Evolutionary conservation across 92 coral and sea anemone species (phyloP), one percentile per base, ranked within the genome.

Genomic region (Phenganax subtilis): DNA sequence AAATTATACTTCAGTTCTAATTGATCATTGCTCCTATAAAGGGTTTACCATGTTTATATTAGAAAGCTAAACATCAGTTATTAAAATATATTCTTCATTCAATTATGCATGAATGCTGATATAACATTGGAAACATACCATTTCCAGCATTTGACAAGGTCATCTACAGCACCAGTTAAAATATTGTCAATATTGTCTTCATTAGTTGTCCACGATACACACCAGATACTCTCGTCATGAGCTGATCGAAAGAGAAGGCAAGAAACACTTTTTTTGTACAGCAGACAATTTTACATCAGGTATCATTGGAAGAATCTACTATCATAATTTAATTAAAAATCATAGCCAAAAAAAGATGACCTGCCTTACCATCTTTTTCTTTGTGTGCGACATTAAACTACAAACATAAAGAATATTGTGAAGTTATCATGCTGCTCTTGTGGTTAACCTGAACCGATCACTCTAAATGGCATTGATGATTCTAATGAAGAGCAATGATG

Each of bases 221-320:
- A 90, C 98, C 98, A 94, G 71, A 94, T 94, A 62, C 98, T 94
- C 84, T 94, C 98, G 9, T 94, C 98, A 77, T 94, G 98, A 14
- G 97, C 98, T 94, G 81, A 70, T 64, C 16, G n/a, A 30, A 57
- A 47, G 52, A 67, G 17, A 29, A 44, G 47, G 47, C 47, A 37
- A 37, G 5, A 1, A 37, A 5, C 47, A 37, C 47, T 37, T 37
- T 2, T 5, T 5, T 37, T 37, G 47, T 37, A 5, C 47, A 37
- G 47, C 47, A 37, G 47, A 37, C 47, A 37, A 37, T 37, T 37
- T 37, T 37, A 5, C 47, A 37, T 37, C 5, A 5, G 47, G 47
- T 37, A 5, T 37, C 2, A 37, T 37, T 37, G 47, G 47, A 37
- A 37, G 47, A 37, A 37, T 37, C 2, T 37, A 37, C 47, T 37